Evolutionary conservation across 2,888 invertebrate species (phyloP).

Genomic region (Germaria angustata): DNA sequence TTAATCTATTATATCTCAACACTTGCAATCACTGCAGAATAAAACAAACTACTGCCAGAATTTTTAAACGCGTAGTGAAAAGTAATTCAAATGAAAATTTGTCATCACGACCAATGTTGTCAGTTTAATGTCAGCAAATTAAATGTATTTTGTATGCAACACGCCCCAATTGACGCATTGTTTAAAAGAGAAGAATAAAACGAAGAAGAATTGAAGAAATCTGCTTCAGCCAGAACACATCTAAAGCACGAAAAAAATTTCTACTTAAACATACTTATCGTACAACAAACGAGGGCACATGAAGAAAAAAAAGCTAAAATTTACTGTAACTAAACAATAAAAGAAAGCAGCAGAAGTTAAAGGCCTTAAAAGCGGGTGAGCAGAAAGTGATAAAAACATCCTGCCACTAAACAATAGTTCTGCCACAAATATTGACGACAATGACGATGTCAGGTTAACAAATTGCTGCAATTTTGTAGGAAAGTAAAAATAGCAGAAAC

Average conservation of each 20-base stretch:
- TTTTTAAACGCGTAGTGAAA: constrained; percentile 16
- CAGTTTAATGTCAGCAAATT: constrained; percentile 69
- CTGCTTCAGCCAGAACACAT: constrained; percentile 1
- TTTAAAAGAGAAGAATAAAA: constrained; percentile 23
- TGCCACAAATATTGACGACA: constrained; percentile 42
- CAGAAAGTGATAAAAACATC: constrained; percentile 49
- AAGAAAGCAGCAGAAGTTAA: constrained; percentile 37
- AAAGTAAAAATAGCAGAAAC: neutral
- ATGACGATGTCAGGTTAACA: constrained; percentile 71
- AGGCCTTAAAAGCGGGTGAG: constrained; percentile 35
- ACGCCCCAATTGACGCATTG: constrained; percentile 66
- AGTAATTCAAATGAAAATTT: constrained; percentile 58
- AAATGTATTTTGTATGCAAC: constrained; percentile 68
- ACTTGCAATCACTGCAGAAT: constrained; percentile 32
- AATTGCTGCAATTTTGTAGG: constrained; percentile 71
- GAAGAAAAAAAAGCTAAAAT: neutral
- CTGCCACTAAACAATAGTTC: constrained; percentile 51
- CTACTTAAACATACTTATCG: constrained; percentile 9
- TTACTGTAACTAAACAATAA: constrained; percentile 10
- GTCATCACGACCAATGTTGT: constrained; percentile 55
- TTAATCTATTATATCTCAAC: constrained; percentile 62
- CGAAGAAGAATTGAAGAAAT: neutral
- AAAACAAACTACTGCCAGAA: constrained; percentile 37
- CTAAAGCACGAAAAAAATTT: neutral
- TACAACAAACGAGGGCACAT: constrained; percentile 38